Conservation (phyloP, 2,797 vertebrate genomes). For the Pseudochaenichthys georgianus region DNA sequence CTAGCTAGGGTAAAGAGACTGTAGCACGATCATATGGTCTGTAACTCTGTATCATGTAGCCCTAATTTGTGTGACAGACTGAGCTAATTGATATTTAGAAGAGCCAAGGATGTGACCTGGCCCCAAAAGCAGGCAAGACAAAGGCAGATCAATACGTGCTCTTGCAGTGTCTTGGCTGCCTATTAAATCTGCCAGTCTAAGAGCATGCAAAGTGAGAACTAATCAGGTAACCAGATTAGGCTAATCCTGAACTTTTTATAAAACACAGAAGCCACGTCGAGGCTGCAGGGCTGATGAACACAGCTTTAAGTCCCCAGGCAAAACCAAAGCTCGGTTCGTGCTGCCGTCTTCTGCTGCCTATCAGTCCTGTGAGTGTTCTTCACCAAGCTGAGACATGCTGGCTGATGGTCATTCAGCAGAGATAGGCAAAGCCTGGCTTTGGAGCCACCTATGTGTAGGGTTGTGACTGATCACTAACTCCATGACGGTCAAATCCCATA, state of each 20-base stretch:
- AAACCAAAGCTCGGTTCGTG: slow-evolving; percentile 34
- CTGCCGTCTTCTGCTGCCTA: slow-evolving; percentile 12
- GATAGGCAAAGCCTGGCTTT: background rate
- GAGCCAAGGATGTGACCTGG: background rate
- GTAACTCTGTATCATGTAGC: background rate
- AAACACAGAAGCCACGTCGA: slow-evolving; percentile 59
- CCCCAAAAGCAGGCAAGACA: slow-evolving; percentile 4
- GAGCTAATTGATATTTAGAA: background rate
- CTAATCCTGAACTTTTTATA: slow-evolving; percentile 86
- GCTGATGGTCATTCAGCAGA: slow-evolving; percentile 3
- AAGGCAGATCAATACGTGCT: background rate
- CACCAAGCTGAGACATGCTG: background rate
- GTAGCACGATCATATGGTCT: background rate
- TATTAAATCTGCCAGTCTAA: slow-evolving; percentile 71
- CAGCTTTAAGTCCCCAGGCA: slow-evolving; percentile 27
- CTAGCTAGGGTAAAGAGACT: background rate
- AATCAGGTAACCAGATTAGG: slow-evolving; percentile 87
- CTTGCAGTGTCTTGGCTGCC: slow-evolving; percentile 40
- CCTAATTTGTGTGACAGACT: background rate
- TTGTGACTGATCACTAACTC: background rate
- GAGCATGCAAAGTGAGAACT: slow-evolving; percentile 74
- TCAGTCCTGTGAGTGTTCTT: slow-evolving; percentile 27
- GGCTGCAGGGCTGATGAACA: slow-evolving; percentile 31
- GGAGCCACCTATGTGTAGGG: background rate
- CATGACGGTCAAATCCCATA: background rate